Conservation (phyloP, 1,140 invertebrate species). For the Philaenus spumarius region DNA sequence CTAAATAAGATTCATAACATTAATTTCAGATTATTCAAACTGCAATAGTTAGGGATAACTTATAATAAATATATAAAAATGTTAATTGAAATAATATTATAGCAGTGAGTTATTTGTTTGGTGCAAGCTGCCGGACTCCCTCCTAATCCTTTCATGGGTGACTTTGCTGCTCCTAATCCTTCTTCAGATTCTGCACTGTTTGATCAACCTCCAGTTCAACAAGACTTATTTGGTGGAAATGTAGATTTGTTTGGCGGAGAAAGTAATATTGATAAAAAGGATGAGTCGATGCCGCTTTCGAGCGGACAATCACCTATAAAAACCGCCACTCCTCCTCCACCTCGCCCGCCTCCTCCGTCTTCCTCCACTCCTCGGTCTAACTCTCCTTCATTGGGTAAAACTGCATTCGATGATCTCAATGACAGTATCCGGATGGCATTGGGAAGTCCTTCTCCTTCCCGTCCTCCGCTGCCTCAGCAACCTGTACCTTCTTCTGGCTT, state of each 20-base stretch:
- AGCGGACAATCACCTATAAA: background rate
- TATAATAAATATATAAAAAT: constrained; percentile 5
- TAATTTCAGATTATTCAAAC: no score
- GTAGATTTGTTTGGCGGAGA: constrained; percentile 30
- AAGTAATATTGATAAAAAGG: background rate
- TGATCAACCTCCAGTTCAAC: no score
- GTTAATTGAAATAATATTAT: background rate
- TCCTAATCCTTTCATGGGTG: constrained; percentile 34
- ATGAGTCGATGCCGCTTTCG: background rate
- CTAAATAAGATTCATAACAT: background rate
- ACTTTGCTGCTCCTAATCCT: constrained; percentile 19
- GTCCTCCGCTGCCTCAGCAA: constrained; percentile 20
- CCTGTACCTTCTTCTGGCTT: constrained; percentile 2
- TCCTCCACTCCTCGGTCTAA: constrained; percentile 41
- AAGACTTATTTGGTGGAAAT: constrained; percentile 41
- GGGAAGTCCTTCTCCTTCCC: constrained; percentile 45
- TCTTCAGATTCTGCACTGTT: constrained; percentile 7
- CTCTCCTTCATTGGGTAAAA: constrained; percentile 46
- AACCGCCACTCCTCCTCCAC: constrained; percentile 36
- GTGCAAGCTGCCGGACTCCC: constrained; percentile 35
- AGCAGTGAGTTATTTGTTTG: background rate
- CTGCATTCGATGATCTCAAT: constrained; percentile 62
- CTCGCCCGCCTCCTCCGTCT: constrained; percentile 45
- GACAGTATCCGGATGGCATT: constrained; percentile 60
- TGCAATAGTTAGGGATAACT: no score